Evolutionary conservation across 2,888 invertebrate species (phyloP).

Genomic region (Lycophotia porphyrea): DNA sequence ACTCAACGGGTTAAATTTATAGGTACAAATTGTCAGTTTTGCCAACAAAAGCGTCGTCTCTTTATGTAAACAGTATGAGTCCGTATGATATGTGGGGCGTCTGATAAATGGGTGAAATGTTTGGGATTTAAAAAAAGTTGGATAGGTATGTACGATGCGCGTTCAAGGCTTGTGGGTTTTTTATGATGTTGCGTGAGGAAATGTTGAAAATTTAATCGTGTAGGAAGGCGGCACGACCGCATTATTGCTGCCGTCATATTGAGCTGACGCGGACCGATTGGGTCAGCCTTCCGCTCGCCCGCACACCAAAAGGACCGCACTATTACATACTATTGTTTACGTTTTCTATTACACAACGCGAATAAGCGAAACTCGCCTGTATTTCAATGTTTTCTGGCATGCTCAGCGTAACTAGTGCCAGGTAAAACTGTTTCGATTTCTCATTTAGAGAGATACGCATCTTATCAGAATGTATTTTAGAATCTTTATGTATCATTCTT

Average conservation of each 20-base stretch:
- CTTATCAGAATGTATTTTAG: slow-evolving; percentile 17
- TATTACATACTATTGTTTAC: slow-evolving; percentile 68
- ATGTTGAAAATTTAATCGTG: slow-evolving; percentile 85
- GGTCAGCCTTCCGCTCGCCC: slow-evolving; percentile 71
- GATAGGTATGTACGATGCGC: slow-evolving; percentile 53
- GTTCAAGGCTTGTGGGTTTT: slow-evolving; percentile 66
- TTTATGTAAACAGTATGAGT: slow-evolving; percentile 72
- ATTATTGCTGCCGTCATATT: slow-evolving; percentile 84
- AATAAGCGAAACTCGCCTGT: slow-evolving; percentile 48
- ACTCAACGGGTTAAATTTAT: slow-evolving; percentile 65
- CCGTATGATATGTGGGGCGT: slow-evolving; percentile 71
- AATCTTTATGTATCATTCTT: not conserved
- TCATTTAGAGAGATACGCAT: slow-evolving; percentile 43
- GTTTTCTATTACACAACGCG: slow-evolving; percentile 59
- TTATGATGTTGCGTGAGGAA: slow-evolving; percentile 75
- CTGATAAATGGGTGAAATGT: slow-evolving; percentile 68
- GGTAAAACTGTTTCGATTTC: slow-evolving; percentile 47
- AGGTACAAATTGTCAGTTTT: slow-evolving; percentile 70
- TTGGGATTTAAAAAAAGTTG: slow-evolving; percentile 66
- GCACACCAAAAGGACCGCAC: slow-evolving; percentile 67
- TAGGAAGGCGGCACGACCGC: slow-evolving; percentile 74
- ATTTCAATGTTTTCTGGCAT: slow-evolving; percentile 48
- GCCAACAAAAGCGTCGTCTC: slow-evolving; percentile 73
- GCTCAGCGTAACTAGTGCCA: slow-evolving; percentile 45
- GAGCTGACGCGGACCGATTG: slow-evolving; percentile 80